phyloP scores from a whole-genome alignment of 2,888 invertebrate species.

The Scaptomyza parva region DNA sequence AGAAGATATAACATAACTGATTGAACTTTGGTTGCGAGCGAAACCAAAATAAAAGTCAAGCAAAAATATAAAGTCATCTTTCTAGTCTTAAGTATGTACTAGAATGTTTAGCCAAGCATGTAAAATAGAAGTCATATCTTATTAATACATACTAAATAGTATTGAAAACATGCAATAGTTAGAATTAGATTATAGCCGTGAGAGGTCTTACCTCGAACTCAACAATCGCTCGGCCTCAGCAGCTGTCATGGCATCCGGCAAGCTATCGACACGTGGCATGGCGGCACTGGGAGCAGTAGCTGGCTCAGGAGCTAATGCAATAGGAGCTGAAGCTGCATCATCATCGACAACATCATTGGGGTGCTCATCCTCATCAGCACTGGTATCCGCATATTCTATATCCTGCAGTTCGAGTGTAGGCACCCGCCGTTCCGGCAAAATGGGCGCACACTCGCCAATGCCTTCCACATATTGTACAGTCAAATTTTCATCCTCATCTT shows the following conservation, averaged over 20 bases:
- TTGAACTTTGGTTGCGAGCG: neutral
- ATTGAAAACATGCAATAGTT: conserved; percentile 14
- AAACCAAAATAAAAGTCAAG: neutral
- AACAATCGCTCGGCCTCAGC: conserved; percentile 95
- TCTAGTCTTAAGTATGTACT: neutral
- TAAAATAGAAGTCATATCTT: neutral
- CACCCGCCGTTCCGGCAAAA: conserved; percentile 61
- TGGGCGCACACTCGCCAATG: conserved; percentile 48
- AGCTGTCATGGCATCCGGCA: conserved; percentile 90
- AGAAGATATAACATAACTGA: conserved; percentile 6
- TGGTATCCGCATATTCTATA: conserved; percentile 87
- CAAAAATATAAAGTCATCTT: neutral
- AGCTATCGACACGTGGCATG: conserved; percentile 80
- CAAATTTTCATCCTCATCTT: conserved; percentile 58
- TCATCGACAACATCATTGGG: conserved; percentile 62
- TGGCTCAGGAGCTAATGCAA: neutral
- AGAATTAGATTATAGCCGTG: neutral
- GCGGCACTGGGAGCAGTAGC: conserved; percentile 4
- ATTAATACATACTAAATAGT: neutral
- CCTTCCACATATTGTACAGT: conserved; percentile 59
- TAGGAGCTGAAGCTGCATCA: conserved; percentile 23
- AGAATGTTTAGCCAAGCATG: conserved; percentile 1
- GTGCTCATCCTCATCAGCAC: conserved; percentile 86
- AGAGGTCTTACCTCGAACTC: conserved; percentile 90
- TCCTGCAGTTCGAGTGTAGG: conserved; percentile 86